Conservation (phyloP, 2,113 vertebrate species). For the zebrafish (Danio rerio) region DNA sequence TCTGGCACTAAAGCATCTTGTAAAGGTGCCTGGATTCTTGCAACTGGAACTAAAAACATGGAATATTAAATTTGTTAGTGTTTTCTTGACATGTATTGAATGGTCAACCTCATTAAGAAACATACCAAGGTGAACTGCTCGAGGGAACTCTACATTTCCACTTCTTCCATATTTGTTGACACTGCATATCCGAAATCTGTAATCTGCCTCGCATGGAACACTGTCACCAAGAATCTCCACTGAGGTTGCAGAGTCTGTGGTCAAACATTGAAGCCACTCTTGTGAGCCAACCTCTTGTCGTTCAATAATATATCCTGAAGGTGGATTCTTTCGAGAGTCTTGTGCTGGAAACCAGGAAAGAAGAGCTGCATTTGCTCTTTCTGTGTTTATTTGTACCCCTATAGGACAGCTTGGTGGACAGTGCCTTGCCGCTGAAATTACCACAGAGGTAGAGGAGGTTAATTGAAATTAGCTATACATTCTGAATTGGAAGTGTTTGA, state of each 20-base stretch:
- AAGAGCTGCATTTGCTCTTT: conserved; percentile 85
- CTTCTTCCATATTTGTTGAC: conserved; percentile 90
- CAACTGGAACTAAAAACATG: conserved; percentile 82
- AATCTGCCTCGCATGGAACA: conserved; percentile 87
- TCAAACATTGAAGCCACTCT: conserved; percentile 92
- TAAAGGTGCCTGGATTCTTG: conserved; percentile 84
- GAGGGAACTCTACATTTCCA: conserved; percentile 86
- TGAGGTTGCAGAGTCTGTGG: conserved; percentile 84
- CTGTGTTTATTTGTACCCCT: conserved; percentile 85
- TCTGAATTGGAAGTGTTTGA: neutral
- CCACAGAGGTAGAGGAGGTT: conserved; percentile 40
- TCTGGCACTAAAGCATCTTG: conserved; percentile 82
- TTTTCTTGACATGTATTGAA: neutral
- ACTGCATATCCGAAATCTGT: conserved; percentile 89
- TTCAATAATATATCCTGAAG: conserved; percentile 87
- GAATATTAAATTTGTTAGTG: neutral
- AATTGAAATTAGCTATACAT: neutral
- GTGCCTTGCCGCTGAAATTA: conserved; percentile 81
- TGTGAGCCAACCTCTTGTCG: conserved; percentile 85
- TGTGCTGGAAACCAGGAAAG: conserved; percentile 88
- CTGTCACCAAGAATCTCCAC: conserved; percentile 92
- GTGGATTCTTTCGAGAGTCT: conserved; percentile 79
- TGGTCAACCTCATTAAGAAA: neutral
- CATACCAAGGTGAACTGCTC: conserved; percentile 89
- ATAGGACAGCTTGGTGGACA: conserved; percentile 85